A percentile compares a stretch with the other conserved stretches of the same genome.
phyloP scores from a whole-genome alignment of 2,113 vertebrate genomes.

The Sander vitreus region DNA sequence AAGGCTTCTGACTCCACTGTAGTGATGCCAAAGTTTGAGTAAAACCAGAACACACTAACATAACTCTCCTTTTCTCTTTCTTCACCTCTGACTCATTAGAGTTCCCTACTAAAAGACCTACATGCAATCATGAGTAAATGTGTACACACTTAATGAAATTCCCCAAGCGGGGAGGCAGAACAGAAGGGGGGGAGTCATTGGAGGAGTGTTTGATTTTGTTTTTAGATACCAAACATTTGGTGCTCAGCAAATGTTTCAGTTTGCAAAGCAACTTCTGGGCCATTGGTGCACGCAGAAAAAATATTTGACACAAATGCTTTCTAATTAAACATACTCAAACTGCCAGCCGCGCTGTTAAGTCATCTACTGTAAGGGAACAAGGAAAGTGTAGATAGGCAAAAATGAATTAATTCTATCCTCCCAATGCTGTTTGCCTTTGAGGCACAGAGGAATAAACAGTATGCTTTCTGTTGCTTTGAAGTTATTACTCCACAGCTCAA shows the following conservation, averaged over 20 bases:
- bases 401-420: slow-evolving; percentile 66
- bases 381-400: slow-evolving; percentile 64
- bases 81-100: slow-evolving; percentile 60
- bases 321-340: slow-evolving; percentile 78
- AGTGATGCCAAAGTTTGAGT: slow-evolving; percentile 39
- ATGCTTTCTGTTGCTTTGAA: slow-evolving; percentile 77
- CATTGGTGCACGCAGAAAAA: slow-evolving; percentile 45
- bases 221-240: slow-evolving; percentile 59
- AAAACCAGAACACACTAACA: slow-evolving; percentile 31
- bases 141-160: slow-evolving; percentile 73
- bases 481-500: slow-evolving; percentile 60
- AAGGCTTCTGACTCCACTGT: slow-evolving; percentile 19
- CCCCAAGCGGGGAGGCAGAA: slow-evolving; percentile 55
- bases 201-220: slow-evolving; percentile 58
- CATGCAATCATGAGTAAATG: slow-evolving; percentile 69
- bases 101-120: slow-evolving; percentile 65
- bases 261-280: slow-evolving; percentile 68
- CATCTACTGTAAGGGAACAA: slow-evolving; percentile 58
- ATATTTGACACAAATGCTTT: slow-evolving; percentile 75
- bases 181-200: slow-evolving; percentile 52
- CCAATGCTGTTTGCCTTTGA: slow-evolving; percentile 71
- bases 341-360: slow-evolving; percentile 54
- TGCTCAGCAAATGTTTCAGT: slow-evolving; percentile 67
- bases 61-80: slow-evolving; percentile 12
- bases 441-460: slow-evolving; percentile 73